Base-by-base conservation (phyloP, 2,888 invertebrate species). In the Clistopyga incitator region DNA sequence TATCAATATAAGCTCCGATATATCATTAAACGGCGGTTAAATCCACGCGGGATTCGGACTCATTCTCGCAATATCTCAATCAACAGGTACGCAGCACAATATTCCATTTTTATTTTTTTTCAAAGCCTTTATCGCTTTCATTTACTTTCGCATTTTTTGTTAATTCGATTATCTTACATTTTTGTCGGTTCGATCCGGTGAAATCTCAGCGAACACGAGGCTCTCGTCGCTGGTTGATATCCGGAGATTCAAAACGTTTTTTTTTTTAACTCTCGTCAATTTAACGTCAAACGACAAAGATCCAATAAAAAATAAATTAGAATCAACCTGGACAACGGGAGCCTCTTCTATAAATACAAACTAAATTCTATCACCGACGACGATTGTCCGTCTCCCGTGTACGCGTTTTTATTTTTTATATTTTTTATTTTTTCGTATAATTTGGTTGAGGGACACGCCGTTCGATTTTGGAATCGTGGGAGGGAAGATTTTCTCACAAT, bases 1-100 rank as follows among this genome's bases (percentile, higher is more conserved):
- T 84, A 84, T 83, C 77, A 59, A 74, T 83, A 77, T 81, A 84
- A 84, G 84, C 70, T 84, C 84, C 74, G 75, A 84, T 80, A 84
- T 80, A 81, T 81, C 81, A 77, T 78, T 78, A 64, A 83, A 84
- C 77, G 56, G 42, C 74, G 25, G 25, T 70, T 70, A 38, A 70
- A 78, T 77, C 75, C 71, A 64, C 65, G 42, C 38, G 18, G 71
- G 65, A 83, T 65, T 83, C 47, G 56, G 54, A 18, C 34, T 47
- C 71, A 45, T 47, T 71, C 34, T 76, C 75, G 50, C 47, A 71
- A 23, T 64, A 56, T 64, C 45, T 74, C 70, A 50, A 84, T 74
- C 81, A 81, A 78, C 77, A 84, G 84, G 84, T 81, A 84, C 83
- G 76, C 80, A 83, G 80, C 76, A 83, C 76, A 71, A 79, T 65